Evolutionary conservation across 1,140 invertebrate genomes (phyloP).

Genomic region (Drosophila varians): DNA sequence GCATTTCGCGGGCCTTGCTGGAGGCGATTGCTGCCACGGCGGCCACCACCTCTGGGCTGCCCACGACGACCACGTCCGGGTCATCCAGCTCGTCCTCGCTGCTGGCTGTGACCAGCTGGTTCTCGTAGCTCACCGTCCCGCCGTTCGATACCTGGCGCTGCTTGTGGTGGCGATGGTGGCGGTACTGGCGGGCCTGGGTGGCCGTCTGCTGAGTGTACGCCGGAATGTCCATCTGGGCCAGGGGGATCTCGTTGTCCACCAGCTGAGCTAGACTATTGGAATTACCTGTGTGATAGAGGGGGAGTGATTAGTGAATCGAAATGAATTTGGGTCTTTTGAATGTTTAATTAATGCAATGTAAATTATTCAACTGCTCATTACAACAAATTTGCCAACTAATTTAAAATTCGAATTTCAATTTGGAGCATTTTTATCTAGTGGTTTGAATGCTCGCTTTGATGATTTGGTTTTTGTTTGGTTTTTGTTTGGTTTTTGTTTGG

Average conservation of each 20-base stretch:
- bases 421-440: constrained; percentile 52
- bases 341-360: constrained; percentile 68
- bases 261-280: constrained; percentile 87
- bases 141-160: constrained; percentile 59
- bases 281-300: constrained; percentile 84
- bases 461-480: constrained; percentile 15
- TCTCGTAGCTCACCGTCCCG: constrained; percentile 62
- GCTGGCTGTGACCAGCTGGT: constrained; percentile 64
- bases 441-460: constrained; percentile 35
- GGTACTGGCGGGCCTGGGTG: constrained; percentile 66
- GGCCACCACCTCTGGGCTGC: constrained; percentile 73
- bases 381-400: constrained; percentile 79
- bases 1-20: constrained; percentile 65
- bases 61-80: constrained; percentile 70
- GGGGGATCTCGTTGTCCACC: constrained; percentile 86
- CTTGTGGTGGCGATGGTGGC: constrained; percentile 72
- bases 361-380: constrained; percentile 71
- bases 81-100: constrained; percentile 72
- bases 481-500: too few species aligned
- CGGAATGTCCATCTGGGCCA: constrained; percentile 84
- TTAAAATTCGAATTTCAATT: constrained; percentile 72
- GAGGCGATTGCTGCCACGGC: constrained; percentile 73
- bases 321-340: constrained; percentile 22
- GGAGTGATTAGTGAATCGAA: constrained; percentile 23
- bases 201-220: constrained; percentile 64